Evolutionary conservation across 2,113 vertebrate species (phyloP).

Genomic region (Oncorhynchus kisutch): DNA sequence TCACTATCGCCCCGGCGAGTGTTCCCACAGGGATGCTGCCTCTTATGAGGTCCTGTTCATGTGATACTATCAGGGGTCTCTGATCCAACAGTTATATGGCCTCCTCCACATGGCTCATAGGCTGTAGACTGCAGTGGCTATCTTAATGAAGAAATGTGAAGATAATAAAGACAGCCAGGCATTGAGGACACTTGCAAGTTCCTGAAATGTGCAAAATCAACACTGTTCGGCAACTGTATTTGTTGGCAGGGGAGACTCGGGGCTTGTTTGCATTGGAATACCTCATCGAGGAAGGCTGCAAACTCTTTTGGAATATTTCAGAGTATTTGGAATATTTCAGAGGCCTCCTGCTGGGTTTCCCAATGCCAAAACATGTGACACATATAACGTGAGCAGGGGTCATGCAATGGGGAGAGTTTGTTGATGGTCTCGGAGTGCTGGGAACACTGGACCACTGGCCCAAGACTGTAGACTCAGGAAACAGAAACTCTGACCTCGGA

Average conservation of each 20-base stretch:
- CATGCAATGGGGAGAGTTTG: too few relatives aligned
- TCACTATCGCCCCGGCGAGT: slow-evolving; percentile 33
- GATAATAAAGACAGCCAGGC: slow-evolving; percentile 33
- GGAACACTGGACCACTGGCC: too few relatives aligned
- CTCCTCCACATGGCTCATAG: slow-evolving; percentile 22
- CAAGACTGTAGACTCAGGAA: too few relatives aligned
- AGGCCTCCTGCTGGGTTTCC: neutral
- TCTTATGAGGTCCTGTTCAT: slow-evolving; percentile 44
- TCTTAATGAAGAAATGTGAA: slow-evolving; percentile 16
- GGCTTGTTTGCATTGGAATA: slow-evolving; percentile 29
- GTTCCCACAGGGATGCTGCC: slow-evolving; percentile 32
- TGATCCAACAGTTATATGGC: slow-evolving; percentile 23
- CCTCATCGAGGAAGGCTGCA: neutral
- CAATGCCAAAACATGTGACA: too few relatives aligned
- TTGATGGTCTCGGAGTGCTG: too few relatives aligned
- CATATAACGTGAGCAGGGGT: too few relatives aligned
- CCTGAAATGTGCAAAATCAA: slow-evolving; percentile 7
- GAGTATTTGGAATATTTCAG: slow-evolving; percentile 24
- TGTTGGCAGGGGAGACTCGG: neutral
- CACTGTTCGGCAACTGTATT: neutral
- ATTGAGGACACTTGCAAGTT: neutral
- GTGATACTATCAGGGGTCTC: slow-evolving; percentile 46
- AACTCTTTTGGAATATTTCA: slow-evolving; percentile 24
- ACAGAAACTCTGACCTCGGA: too few relatives aligned
- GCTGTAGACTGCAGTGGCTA: neutral